A percentile compares a stretch with the other conserved stretches of the same genome.
phyloP scores from a whole-genome alignment of 2,113 vertebrate species.

The Polypterus bichir region DNA sequence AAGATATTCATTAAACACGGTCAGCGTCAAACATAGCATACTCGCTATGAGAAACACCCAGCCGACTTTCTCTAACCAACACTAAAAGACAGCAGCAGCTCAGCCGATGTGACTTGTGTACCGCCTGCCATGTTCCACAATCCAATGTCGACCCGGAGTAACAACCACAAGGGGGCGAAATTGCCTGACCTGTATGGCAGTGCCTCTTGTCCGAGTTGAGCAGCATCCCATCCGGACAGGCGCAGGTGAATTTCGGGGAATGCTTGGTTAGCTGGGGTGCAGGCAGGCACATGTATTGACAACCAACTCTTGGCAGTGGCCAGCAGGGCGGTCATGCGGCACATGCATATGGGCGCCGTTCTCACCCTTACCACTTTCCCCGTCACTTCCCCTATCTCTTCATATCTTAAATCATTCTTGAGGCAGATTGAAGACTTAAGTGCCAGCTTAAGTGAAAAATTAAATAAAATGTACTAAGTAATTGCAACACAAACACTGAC shows the following conservation, averaged over 20 bases:
- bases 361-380: too few species aligned
- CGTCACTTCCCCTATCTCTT: too few species aligned
- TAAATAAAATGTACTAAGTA: too few species aligned
- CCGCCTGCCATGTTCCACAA: not conserved
- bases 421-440: too few species aligned
- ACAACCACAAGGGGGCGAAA: not conserved
- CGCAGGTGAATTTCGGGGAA: slow-evolving; percentile 86
- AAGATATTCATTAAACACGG: too few species aligned
- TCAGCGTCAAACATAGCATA: too few species aligned
- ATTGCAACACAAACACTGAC: too few species aligned
- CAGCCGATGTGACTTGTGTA: not conserved
- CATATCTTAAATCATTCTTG: too few species aligned
- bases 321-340: too few species aligned
- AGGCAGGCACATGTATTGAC: slow-evolving; percentile 89
- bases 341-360: too few species aligned
- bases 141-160: not conserved
- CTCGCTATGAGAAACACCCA: too few species aligned
- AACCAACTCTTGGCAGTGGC: slow-evolving; percentile 21
- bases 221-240: slow-evolving; percentile 84
- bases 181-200: slow-evolving; percentile 65
- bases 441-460: too few species aligned
- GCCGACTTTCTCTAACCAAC: not conserved
- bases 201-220: slow-evolving; percentile 88
- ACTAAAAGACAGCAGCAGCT: not conserved
- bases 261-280: slow-evolving; percentile 82